Evolutionary conservation across 2,797 vertebrate species (phyloP).

Genomic region (Argyrosomus regius): DNA sequence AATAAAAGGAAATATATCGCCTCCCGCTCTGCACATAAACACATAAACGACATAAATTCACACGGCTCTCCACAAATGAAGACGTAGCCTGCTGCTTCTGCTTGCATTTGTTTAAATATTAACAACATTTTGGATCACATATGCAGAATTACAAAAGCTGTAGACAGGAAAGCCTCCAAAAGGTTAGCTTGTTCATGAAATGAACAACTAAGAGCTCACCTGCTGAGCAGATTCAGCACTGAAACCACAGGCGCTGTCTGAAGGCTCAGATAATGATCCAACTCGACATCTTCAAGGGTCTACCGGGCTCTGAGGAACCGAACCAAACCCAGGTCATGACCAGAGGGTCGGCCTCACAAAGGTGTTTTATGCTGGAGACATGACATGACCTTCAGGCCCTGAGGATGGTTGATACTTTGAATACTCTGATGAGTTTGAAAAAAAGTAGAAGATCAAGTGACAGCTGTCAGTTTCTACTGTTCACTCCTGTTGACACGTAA

Average conservation of each 20-base stretch:
- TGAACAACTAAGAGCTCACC: not conserved
- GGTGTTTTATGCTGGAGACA: no score
- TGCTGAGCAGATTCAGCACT: slow-evolving; percentile 9
- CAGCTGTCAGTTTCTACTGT: no score
- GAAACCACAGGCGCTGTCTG: not conserved
- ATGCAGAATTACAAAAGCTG: slow-evolving; percentile 10
- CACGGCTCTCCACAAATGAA: not conserved
- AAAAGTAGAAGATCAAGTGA: no score
- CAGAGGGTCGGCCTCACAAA: no score
- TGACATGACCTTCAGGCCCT: no score
- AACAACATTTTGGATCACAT: slow-evolving; percentile 19
- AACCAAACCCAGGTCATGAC: not conserved
- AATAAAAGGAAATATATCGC: slow-evolving; percentile 22
- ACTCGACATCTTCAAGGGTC: not conserved
- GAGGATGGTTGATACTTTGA: no score
- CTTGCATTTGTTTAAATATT: slow-evolving; percentile 42
- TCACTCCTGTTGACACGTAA: no score
- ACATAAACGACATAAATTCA: slow-evolving; percentile 13
- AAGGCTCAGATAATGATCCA: not conserved
- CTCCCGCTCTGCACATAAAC: slow-evolving; percentile 15
- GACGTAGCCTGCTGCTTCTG: slow-evolving; percentile 20
- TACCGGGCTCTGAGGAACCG: not conserved
- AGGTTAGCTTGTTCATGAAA: not conserved
- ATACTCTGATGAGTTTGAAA: no score
- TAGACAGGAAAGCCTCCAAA: not conserved